These are phyloP conservation scores for Salvelinus fontinalis DNA, from an alignment of 2,113 vertebrate genomes.

Conservation along the genomic window DNA sequence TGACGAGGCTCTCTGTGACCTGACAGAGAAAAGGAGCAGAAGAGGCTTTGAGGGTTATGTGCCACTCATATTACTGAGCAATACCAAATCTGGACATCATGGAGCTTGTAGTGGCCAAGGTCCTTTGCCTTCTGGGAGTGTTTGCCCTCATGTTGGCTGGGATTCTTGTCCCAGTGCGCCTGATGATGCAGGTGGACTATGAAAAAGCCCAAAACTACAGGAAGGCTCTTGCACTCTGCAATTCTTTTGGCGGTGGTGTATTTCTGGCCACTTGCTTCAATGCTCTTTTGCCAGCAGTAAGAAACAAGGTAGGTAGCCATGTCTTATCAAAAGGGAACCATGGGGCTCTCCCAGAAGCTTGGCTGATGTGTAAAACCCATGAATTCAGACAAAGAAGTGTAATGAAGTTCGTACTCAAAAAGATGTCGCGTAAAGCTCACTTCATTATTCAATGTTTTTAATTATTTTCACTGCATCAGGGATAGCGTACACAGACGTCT, in stretches of 20 bases:
- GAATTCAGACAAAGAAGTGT: too few relatives aligned
- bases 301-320: conserved; percentile 80
- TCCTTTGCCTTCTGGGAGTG: conserved; percentile 83
- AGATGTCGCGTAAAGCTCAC: too few relatives aligned
- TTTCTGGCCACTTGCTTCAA: conserved; percentile 96
- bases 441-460: too few relatives aligned
- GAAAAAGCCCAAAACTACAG: conserved; percentile 80
- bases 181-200: conserved; percentile 72
- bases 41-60: not conserved
- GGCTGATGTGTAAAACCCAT: too few relatives aligned
- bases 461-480: too few relatives aligned
- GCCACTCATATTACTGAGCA: not conserved
- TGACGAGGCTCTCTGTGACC: not conserved
- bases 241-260: conserved; percentile 87
- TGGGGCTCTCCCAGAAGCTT: too few relatives aligned
- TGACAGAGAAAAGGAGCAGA: not conserved
- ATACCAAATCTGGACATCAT: conserved; percentile 49
- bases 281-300: conserved; percentile 82
- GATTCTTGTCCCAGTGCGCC: conserved; percentile 82
- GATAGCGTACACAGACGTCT: too few relatives aligned
- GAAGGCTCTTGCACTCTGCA: conserved; percentile 79
- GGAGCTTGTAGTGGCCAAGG: conserved; percentile 80
- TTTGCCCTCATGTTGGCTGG: conserved; percentile 85
- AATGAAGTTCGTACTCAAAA: too few relatives aligned
- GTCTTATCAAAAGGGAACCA: too few relatives aligned